Evolutionary conservation across 1,140 invertebrate species (phyloP), one percentile per base, ranked within the genome.

Genomic region (Lepidostoma basale): DNA sequence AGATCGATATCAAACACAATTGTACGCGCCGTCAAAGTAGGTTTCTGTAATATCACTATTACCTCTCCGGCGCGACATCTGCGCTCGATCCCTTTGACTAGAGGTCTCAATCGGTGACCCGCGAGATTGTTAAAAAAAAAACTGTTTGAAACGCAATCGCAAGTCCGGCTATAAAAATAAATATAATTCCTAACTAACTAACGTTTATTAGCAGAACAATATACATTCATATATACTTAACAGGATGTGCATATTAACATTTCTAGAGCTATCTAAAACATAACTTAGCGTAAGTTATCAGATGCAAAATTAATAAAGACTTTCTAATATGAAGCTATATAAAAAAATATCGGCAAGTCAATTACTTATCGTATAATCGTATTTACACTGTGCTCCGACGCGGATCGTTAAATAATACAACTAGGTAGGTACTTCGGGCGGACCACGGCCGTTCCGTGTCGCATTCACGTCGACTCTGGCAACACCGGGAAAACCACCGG

Each of bases 261-360:
- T 20, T 60, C 52, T 56, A 56, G 30, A 42, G 42, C 56, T 60
- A 60, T 42, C 56, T 60, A 60, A 40, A 60, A 60, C 39, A 60
- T 60, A 60, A 60, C 56, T 60, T 62, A 49, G 58, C 58, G 8
- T 47, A 45, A 47, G 60, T 62, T 60, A 42, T 60, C 40, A 33
- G 60, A 62, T 62, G 40, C 40, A 62, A 47, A 62, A 62, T 45
- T 45, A 62, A 60, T 42, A 26, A 60, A 60, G 25, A 42, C 36
- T 56, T 56, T 30, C 56, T 40, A 60, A 42, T 20, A 64, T 56
- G 20, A 39, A 58, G 36, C 36, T 66, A 65, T 16, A 66, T 66
- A 56, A 66, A 56, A 64, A 66, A 58, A 66, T 66, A 66, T 42
- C 44, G 63, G 63, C 63, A 66, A 66, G 63, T 66, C 49, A 45